Percentiles rank a stretch among this genome's conserved stretches.
phyloP scores from a whole-genome alignment of 2,113 vertebrate species.

The Centrocercus urophasianus region DNA sequence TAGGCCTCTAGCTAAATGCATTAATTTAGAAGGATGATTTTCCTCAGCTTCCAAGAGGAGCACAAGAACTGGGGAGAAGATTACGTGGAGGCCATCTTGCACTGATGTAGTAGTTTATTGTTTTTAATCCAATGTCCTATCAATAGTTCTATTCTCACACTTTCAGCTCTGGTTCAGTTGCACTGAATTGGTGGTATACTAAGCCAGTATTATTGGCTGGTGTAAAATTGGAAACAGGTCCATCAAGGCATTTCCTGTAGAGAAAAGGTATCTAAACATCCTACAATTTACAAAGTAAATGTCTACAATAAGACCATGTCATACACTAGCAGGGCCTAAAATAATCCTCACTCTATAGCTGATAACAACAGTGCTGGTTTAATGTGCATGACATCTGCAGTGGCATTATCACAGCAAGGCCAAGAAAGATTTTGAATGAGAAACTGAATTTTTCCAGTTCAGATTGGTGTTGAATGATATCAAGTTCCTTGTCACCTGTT shows the following conservation, averaged over 20 bases:
- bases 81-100: neutral
- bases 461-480: neutral
- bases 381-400: neutral
- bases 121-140: neutral
- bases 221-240: neutral
- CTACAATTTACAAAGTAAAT: neutral
- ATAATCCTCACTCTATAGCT: neutral
- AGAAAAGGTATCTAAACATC: neutral
- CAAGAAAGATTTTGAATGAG: neutral
- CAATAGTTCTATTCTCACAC: neutral
- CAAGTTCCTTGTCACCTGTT: neutral
- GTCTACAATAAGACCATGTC: neutral
- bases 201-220: neutral
- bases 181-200: neutral
- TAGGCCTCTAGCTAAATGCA: neutral
- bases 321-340: neutral
- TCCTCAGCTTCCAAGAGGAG: neutral
- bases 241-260: neutral
- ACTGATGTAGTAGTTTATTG: neutral
- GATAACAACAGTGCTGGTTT: neutral
- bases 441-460: neutral
- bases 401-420: neutral
- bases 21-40: neutral
- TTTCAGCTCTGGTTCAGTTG: neutral
- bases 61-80: neutral